phyloP scores from a whole-genome alignment of 2,113 vertebrate genomes.

The Castor canadensis region DNA sequence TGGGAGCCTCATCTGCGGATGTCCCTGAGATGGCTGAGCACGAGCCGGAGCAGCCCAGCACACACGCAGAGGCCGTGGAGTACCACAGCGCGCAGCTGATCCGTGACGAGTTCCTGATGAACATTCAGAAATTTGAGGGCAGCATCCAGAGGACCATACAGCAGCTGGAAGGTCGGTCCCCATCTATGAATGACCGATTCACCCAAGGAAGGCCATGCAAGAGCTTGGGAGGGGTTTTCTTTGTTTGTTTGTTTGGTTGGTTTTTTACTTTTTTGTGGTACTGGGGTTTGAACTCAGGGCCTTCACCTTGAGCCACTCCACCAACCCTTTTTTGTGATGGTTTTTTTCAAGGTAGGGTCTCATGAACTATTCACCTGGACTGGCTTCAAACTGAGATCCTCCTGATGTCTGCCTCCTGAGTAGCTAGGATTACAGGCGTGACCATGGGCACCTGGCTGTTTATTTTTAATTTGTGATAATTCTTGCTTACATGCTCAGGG shows the following conservation, averaged over 20 bases:
- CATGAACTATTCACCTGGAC: too few relatives aligned
- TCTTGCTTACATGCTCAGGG: background rate
- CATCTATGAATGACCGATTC: rapidly evolving
- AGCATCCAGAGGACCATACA: conserved; percentile 84
- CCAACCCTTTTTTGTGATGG: too few relatives aligned
- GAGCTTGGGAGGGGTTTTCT: background rate
- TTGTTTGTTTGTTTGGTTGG: too few relatives aligned
- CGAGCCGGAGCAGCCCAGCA: background rate
- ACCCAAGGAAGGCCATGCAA: background rate
- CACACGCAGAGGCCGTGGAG: conserved; percentile 52
- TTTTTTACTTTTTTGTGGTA: too few relatives aligned
- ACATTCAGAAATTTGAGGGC: conserved; percentile 84
- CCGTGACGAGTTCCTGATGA: conserved; percentile 87
- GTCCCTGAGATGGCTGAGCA: rapidly evolving
- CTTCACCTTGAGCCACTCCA: too few relatives aligned
- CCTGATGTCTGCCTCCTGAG: too few relatives aligned
- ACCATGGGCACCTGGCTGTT: too few relatives aligned
- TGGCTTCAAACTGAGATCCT: too few relatives aligned
- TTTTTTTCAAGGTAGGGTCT: too few relatives aligned
- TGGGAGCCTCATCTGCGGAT: rapidly evolving
- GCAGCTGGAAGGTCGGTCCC: conserved; percentile 83
- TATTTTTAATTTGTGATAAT: background rate
- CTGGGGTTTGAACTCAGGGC: too few relatives aligned
- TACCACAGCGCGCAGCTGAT: conserved; percentile 59
- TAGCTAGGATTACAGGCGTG: too few relatives aligned